These are phyloP conservation scores for Coenobita brevimanus DNA, from an alignment of 1,140 invertebrate genomes.

Conservation along the genomic window DNA sequence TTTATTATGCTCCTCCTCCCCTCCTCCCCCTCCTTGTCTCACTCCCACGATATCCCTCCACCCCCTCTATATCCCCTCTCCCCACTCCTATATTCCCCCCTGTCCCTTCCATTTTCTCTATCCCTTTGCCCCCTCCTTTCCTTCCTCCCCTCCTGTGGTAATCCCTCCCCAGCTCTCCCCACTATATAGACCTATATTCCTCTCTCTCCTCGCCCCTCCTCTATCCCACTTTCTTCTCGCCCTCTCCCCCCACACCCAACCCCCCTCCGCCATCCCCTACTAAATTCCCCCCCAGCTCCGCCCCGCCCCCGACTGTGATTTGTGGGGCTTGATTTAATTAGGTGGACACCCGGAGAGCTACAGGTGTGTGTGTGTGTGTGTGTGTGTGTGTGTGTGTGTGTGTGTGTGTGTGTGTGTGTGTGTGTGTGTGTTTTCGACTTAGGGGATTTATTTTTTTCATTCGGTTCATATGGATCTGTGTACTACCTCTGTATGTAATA, in stretches of 20 bases:
- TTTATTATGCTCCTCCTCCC: slow-evolving; percentile 14
- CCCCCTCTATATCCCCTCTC: not conserved
- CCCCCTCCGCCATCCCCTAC: too few species aligned
- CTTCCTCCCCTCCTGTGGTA: not conserved
- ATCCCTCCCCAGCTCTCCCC: not conserved
- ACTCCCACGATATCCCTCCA: not conserved
- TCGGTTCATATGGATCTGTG: too few species aligned
- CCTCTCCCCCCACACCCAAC: too few species aligned
- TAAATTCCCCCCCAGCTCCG: slow-evolving; percentile 17
- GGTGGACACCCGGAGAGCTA: too few species aligned
- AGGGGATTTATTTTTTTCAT: too few species aligned
- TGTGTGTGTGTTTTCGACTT: too few species aligned
- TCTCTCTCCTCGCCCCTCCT: too few species aligned
- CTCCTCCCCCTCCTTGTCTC: not conserved
- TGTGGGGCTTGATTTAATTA: too few species aligned
- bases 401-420: not conserved
- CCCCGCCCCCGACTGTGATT: not conserved
- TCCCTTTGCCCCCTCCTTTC: not conserved
- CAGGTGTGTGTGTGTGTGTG: not conserved
- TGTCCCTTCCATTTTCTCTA: not conserved
- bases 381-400: not conserved
- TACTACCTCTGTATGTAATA: too few species aligned
- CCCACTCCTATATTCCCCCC: too few species aligned
- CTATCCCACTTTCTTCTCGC: too few species aligned
- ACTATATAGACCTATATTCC: too few species aligned